Base-by-base conservation (phyloP, 2,888 invertebrate species). In the Xestia sexstrigata region DNA sequence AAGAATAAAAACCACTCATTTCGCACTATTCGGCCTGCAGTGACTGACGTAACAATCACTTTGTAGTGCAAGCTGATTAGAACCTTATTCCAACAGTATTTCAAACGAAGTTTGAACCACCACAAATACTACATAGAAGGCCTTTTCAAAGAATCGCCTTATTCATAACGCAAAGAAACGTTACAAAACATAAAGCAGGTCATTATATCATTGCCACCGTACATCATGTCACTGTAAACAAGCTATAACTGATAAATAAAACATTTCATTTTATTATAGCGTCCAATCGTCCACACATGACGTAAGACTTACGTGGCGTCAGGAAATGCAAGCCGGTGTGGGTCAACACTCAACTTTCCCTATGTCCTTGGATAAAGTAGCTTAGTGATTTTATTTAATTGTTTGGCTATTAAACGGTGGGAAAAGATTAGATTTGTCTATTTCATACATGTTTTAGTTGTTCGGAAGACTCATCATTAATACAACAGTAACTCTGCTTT, bases 301-400 rank as follows among this genome's bases (percentile, higher is more conserved):
- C 67, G 70, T 72, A 81, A 86, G 4, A 0, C 6, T 84, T 78
- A 73, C 62, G 78, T 71, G 45, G 42, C 35, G 23, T 74, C 83
- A 79, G 88, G 86, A 85, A 79, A 52, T 76, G 74, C 67, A 83
- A 39, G 55, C 5, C 8, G 6, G 49, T 74, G 62, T 81, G 47
- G 87, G 78, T 83, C 85, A 85, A 78, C 87, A 85, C 81, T 78
- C 87, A 82, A 87, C 86, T 86, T 86, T 87, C 86, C 30, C 68
- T 26, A 42, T 58, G 80, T 77, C 86, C 83, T 85, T 76, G 76
- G 69, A 45, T 23, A 8, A 45, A 47, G 39, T 35, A 30, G 35
- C 45, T 23, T 17, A n/a, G 42, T 58, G 26, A 11, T 15, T 35
- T 1, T 35, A 26, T 49, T 23, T 35, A n/a, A 65, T 20, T 42